Percentiles rank a stretch among this genome's conserved stretches.
These are phyloP conservation scores for Spheniscus mendiculus DNA, from an alignment of 2,113 vertebrate species.

Conservation along the genomic window DNA sequence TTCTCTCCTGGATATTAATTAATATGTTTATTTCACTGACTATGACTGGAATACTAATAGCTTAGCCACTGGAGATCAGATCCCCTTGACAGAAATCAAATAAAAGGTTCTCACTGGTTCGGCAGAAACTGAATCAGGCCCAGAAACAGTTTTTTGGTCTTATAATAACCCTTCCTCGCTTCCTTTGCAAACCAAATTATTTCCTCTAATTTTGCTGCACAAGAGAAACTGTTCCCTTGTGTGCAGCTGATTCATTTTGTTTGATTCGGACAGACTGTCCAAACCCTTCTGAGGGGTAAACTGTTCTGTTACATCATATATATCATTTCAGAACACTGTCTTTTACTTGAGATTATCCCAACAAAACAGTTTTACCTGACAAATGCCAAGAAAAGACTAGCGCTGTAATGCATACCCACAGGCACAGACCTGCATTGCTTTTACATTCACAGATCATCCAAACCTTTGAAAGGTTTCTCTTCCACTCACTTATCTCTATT, in stretches of 20 bases:
- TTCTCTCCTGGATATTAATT: conserved; percentile 16
- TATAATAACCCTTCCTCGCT: rapidly evolving
- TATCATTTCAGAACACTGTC: background rate
- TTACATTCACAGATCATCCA: background rate
- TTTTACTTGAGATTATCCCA: background rate
- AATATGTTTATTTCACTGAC: conserved; percentile 7
- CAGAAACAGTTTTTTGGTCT: background rate
- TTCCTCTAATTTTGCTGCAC: background rate
- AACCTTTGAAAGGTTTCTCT: background rate
- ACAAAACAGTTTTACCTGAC: background rate
- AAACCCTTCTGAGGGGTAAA: background rate
- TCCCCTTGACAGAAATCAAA: background rate
- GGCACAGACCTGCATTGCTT: background rate
- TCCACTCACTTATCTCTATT: background rate
- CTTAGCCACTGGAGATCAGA: background rate
- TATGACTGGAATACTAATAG: background rate
- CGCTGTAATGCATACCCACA: rapidly evolving
- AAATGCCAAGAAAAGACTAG: background rate
- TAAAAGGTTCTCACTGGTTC: background rate
- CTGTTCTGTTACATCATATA: background rate
- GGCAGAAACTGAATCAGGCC: background rate
- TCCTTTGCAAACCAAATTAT: background rate
- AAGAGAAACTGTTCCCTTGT: background rate
- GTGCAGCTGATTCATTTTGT: background rate
- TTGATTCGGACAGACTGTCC: background rate